Base-by-base conservation (phyloP, 2,888 invertebrate genomes). In the Chrysolina americana region DNA sequence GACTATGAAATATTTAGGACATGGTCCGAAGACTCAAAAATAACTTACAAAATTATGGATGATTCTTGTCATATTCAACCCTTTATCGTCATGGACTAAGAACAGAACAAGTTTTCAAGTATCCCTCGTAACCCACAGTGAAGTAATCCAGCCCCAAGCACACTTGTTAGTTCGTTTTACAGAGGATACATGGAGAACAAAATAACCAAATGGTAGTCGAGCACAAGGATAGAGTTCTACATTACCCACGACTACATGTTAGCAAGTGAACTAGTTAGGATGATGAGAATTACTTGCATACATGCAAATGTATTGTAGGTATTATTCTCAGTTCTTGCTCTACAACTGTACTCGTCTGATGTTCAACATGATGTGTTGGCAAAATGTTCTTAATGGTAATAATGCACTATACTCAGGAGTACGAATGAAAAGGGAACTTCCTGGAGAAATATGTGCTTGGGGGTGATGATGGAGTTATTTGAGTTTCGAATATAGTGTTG, bases 241-340 rank as follows among this genome's bases (percentile, higher is more conserved):
- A 68, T 70, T 70, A 66, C 63, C 53, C 41, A 28, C 48, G 59
- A 66, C 70, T 70, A 70, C 63, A 66, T 65, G 62, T 66, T 70
- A 73, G 65, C 28, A 47, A 68, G 53, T 73, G 64, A 53, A 73
- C 36, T 65, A 44, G 63, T 69, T 69, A 8, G 36, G 64, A 53
- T 28, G 13, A 74, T 48, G 56, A 70, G 50, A 64, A 70, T 66
- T 70, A 74, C 65, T 65, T 74, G n/a, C 74, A 65, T 65, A 66
- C 70, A 65, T 65, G 44, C 74, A 63, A 59, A 65, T 59, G 44
- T 69, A 63, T 59, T 59, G 28, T 59, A n/a, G 9, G 59, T 59
- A 59, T 59, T 59, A 68, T 68, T 68, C 68, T 23, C 53, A 3
- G 19, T 41, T 23, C 21, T 28, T 41, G 28, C 68, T 36, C 13